Evolutionary conservation across 2,797 vertebrate genomes (phyloP).

Genomic region (Cirrhinus molitorella): DNA sequence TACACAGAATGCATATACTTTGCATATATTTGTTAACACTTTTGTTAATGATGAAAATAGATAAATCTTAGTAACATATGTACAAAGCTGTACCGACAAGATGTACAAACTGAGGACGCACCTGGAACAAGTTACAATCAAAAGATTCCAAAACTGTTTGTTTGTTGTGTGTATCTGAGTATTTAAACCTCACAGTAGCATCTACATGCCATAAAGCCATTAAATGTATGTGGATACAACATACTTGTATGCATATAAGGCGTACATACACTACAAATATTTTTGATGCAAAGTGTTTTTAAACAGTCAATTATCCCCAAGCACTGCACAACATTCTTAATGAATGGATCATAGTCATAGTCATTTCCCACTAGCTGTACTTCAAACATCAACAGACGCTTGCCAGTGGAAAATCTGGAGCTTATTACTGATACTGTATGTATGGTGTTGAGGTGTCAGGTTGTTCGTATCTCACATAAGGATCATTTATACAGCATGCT

Average conservation of each 20-base stretch:
- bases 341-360: conserved; percentile 16
- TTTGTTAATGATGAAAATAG: conserved; percentile 79
- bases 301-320: conserved; percentile 18
- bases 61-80: conserved; percentile 77
- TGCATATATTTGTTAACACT: conserved; percentile 82
- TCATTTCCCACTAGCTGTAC: conserved; percentile 26
- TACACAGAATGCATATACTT: conserved; percentile 76
- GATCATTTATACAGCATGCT: conserved; percentile 55
- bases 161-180: conserved; percentile 16
- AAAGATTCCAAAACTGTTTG: neutral
- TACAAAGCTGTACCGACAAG: conserved; percentile 69
- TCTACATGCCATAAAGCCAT: conserved; percentile 18
- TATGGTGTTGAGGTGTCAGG: conserved; percentile 28
- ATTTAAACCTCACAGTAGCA: conserved; percentile 13
- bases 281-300: conserved; percentile 32
- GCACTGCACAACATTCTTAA: conserved; percentile 23
- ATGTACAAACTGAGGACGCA: neutral
- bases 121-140: conserved; percentile 39
- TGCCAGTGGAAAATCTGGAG: conserved; percentile 25
- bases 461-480: conserved; percentile 35
- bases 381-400: conserved; percentile 29
- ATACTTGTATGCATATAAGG: conserved; percentile 22
- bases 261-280: neutral
- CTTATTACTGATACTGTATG: conserved; percentile 41
- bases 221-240: neutral